phyloP scores from a whole-genome alignment of 2,888 invertebrate species.

The Caenorhabditis sulstoni region DNA sequence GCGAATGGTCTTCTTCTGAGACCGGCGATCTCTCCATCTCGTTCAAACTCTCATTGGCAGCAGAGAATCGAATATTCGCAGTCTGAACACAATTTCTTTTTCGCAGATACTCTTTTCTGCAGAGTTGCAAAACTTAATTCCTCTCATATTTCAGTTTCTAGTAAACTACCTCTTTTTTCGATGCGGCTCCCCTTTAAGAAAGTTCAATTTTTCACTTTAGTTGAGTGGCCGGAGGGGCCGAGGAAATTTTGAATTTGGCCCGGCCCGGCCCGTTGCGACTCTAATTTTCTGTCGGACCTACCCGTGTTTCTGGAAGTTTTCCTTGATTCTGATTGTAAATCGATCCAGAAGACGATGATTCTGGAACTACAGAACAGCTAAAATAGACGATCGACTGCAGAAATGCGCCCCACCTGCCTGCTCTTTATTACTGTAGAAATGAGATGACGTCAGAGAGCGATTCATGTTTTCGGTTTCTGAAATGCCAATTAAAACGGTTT shows the following conservation, averaged over 20 bases:
- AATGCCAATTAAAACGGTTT: too few species aligned
- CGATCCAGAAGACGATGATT: conserved; percentile 35
- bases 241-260: not conserved
- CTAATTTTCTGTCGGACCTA: not conserved
- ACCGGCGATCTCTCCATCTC: not conserved
- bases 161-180: too few species aligned
- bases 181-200: too few species aligned
- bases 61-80: not conserved
- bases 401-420: conserved; percentile 17
- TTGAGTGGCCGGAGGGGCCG: too few species aligned
- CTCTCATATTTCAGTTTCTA: too few species aligned
- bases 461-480: conserved; percentile 46
- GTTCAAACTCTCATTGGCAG: not conserved
- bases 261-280: not conserved
- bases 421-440: conserved; percentile 28
- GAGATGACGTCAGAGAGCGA: conserved; percentile 13
- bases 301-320: too few species aligned
- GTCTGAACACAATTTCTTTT: too few species aligned
- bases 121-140: too few species aligned
- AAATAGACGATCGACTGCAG: not conserved
- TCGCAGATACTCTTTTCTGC: too few species aligned
- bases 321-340: conserved; percentile 3
- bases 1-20: too few species aligned
- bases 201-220: too few species aligned
- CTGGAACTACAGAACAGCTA: conserved; percentile 6